A percentile compares a stretch with the other conserved stretches of the same genome.
Conservation (phyloP, 2,797 vertebrate species). For the Chaetodon trifasciatus region DNA sequence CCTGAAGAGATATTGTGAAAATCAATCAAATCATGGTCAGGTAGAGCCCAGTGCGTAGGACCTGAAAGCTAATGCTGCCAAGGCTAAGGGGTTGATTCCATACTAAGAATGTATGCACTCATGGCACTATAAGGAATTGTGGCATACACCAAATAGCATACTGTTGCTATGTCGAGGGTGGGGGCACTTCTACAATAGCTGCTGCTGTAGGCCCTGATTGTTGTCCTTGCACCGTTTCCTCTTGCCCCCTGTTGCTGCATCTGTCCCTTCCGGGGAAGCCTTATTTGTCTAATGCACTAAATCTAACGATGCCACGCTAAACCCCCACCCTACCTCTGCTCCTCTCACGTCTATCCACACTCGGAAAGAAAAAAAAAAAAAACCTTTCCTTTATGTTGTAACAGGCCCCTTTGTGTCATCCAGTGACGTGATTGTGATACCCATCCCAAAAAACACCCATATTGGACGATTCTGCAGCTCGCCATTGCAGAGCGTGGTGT, state of each 20-base stretch:
- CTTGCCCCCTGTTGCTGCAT: slow-evolving; percentile 81
- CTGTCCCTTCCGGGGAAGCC: slow-evolving; percentile 79
- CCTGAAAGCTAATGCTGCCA: slow-evolving; percentile 40
- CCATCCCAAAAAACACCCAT: slow-evolving; percentile 4
- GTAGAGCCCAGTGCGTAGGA: slow-evolving; percentile 7
- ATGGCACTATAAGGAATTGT: slow-evolving; percentile 28
- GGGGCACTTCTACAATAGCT: slow-evolving; percentile 52
- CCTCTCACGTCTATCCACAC: slow-evolving; percentile 15
- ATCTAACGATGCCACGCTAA: slow-evolving; percentile 78
- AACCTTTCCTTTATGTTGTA: neutral
- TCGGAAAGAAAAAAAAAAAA: neutral
- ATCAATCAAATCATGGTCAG: slow-evolving; percentile 43
- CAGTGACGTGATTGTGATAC: slow-evolving; percentile 28
- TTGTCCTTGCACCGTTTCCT: slow-evolving; percentile 43
- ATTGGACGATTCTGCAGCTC: slow-evolving; percentile 57
- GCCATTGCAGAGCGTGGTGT: neutral
- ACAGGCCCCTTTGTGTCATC: slow-evolving; percentile 22
- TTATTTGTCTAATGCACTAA: slow-evolving; percentile 84
- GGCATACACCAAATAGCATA: slow-evolving; percentile 55
- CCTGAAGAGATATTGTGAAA: slow-evolving; percentile 50
- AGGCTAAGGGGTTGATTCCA: slow-evolving; percentile 38
- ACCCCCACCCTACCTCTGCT: slow-evolving; percentile 58
- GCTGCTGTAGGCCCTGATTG: slow-evolving; percentile 57
- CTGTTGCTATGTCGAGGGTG: slow-evolving; percentile 31
- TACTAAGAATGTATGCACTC: slow-evolving; percentile 49